Conservation (phyloP, 2,113 vertebrate genomes). For the Eublepharis macularius region DNA sequence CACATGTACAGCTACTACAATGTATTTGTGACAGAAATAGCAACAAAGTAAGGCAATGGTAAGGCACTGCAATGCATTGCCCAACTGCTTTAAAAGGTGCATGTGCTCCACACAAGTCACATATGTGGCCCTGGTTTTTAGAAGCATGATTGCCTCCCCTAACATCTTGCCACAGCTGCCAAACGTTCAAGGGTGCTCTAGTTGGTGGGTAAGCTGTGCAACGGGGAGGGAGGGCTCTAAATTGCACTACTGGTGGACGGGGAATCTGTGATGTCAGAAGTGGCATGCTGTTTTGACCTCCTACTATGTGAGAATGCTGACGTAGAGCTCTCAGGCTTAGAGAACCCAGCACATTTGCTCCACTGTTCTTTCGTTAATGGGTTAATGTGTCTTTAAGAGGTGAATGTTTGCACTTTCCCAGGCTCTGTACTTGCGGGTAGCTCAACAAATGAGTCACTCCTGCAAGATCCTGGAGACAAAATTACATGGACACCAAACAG, state of each 20-base stretch:
- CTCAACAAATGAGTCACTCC: constrained; percentile 62
- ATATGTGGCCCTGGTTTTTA: background rate
- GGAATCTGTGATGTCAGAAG: background rate
- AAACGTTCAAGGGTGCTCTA: background rate
- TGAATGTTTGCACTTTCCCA: constrained; percentile 63
- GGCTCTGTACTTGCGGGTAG: constrained; percentile 58
- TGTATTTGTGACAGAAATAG: too few species aligned
- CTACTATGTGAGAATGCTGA: background rate
- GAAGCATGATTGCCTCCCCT: background rate
- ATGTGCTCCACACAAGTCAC: too few species aligned
- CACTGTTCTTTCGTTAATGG: background rate
- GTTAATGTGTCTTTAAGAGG: constrained; percentile 58
- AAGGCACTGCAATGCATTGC: too few species aligned
- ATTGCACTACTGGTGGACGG: too few species aligned
- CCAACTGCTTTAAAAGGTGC: background rate
- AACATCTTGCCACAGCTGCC: background rate
- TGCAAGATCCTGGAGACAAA: constrained; percentile 69
- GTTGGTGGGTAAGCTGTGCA: background rate
- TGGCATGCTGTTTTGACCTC: background rate
- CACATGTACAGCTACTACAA: too few species aligned
- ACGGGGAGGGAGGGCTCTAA: too few species aligned
- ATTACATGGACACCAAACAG: constrained; percentile 47
- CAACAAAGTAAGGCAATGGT: too few species aligned
- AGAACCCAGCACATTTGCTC: background rate
- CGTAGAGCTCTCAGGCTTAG: background rate